These are phyloP conservation scores for Cyclophora albipunctata DNA, from an alignment of 2,888 invertebrate genomes.

Conservation along the genomic window DNA sequence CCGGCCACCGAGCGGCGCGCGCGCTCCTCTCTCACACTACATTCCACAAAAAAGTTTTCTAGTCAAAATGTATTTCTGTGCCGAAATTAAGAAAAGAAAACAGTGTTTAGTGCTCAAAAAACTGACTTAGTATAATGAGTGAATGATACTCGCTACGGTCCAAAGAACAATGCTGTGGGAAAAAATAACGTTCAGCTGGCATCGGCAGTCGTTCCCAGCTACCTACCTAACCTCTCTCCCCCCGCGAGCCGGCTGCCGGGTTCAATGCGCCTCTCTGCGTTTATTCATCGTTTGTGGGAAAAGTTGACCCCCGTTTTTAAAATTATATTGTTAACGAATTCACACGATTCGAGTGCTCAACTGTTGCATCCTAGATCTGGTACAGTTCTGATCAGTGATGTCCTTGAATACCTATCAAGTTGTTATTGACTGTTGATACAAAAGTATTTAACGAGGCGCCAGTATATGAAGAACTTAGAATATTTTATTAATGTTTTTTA, in stretches of 20 bases:
- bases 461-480: conserved; percentile 20
- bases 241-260: conserved; percentile 69
- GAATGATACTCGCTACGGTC: conserved; percentile 60
- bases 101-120: conserved; percentile 40
- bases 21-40: conserved; percentile 48
- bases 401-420: conserved; percentile 5
- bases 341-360: conserved; percentile 56
- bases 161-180: conserved; percentile 76
- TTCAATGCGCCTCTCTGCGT: conserved; percentile 74
- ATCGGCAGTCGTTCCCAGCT: conserved; percentile 73
- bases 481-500: conserved; percentile 29
- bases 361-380: conserved; percentile 52
- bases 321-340: conserved; percentile 73
- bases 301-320: conserved; percentile 73
- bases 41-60: conserved; percentile 45
- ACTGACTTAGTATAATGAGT: conserved; percentile 19
- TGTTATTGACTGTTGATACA: conserved; percentile 11
- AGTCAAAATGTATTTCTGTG: conserved; percentile 55
- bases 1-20: conserved; percentile 66
- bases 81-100: conserved; percentile 20
- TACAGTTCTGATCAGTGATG: conserved; percentile 6
- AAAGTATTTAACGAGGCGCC: conserved; percentile 30
- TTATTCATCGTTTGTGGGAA: conserved; percentile 76
- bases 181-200: conserved; percentile 77
- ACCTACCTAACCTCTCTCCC: conserved; percentile 68